Evolutionary conservation across 2,113 vertebrate genomes (phyloP).

Genomic region (Pelecanus crispus): DNA sequence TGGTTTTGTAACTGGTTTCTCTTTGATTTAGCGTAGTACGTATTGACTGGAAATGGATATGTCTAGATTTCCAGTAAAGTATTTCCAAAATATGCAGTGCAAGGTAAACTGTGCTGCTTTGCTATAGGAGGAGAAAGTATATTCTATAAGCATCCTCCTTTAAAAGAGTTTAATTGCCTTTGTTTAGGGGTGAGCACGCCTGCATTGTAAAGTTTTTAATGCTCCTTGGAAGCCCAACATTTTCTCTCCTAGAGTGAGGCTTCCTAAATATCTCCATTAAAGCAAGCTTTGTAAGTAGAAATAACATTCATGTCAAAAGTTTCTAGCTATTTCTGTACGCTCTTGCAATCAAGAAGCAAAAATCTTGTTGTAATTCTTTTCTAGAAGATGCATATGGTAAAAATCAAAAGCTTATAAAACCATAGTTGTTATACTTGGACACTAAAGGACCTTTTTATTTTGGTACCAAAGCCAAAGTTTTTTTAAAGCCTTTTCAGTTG

Average conservation of each 20-base stretch:
- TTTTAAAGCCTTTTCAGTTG: neutral
- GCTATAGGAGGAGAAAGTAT: neutral
- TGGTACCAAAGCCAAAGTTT: neutral
- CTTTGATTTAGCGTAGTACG: accelerated
- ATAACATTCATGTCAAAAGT: neutral
- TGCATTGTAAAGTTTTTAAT: neutral
- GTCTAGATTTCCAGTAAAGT: neutral
- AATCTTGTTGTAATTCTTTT: neutral
- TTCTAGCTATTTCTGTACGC: neutral
- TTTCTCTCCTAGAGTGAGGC: neutral
- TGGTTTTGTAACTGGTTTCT: neutral
- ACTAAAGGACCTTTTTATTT: neutral
- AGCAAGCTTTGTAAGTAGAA: neutral
- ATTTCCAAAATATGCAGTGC: neutral
- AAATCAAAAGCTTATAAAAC: neutral
- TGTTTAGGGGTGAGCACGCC: neutral
- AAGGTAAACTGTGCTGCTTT: neutral
- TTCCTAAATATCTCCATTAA: neutral
- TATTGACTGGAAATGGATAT: neutral
- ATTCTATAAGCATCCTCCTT: neutral
- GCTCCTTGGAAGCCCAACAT: neutral
- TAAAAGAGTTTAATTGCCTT: neutral
- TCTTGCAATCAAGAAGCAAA: neutral
- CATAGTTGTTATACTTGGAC: neutral
- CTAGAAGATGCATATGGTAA: neutral